A percentile compares a stretch with the other conserved stretches of the same genome.
These are phyloP conservation scores for Labia minor DNA, from an alignment of 2,888 invertebrate species.

Conservation along the genomic window DNA sequence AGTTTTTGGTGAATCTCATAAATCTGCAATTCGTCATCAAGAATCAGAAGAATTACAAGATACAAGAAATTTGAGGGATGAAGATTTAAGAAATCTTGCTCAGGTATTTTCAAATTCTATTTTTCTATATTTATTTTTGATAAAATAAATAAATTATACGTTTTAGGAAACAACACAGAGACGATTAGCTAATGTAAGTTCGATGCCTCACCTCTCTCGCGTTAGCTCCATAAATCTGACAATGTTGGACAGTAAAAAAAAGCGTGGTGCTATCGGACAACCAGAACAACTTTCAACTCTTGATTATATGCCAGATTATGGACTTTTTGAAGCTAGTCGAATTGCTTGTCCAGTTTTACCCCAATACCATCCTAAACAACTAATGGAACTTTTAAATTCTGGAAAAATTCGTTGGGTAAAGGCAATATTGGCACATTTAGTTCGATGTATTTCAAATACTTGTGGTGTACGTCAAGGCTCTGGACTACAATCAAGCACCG, in stretches of 20 bases:
- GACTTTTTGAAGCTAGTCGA: slow-evolving; percentile 91
- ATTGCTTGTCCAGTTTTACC: slow-evolving; percentile 96
- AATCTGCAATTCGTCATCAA: slow-evolving; percentile 35
- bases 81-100: slow-evolving; percentile 54
- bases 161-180: slow-evolving; percentile 49
- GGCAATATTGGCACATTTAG: slow-evolving; percentile 92
- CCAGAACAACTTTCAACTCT: slow-evolving; percentile 36
- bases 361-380: slow-evolving; percentile 97
- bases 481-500: slow-evolving; percentile 33
- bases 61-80: slow-evolving; percentile 58
- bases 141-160: slow-evolving; percentile 2
- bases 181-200: slow-evolving; percentile 58
- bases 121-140: background rate
- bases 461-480: slow-evolving; percentile 40
- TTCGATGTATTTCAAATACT: slow-evolving; percentile 61
- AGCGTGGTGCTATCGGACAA: slow-evolving; percentile 36
- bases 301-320: slow-evolving; percentile 87
- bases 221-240: slow-evolving; percentile 77
- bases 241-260: slow-evolving; percentile 58
- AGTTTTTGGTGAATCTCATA: slow-evolving; percentile 18
- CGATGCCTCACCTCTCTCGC: slow-evolving; percentile 69
- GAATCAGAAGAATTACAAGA: slow-evolving; percentile 61
- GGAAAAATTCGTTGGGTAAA: slow-evolving; percentile 97
- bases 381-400: slow-evolving; percentile 96
- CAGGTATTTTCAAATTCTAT: slow-evolving; percentile 33